Evolutionary conservation across 2,797 vertebrate genomes (phyloP).

Genomic region (Acipenser ruthenus): DNA sequence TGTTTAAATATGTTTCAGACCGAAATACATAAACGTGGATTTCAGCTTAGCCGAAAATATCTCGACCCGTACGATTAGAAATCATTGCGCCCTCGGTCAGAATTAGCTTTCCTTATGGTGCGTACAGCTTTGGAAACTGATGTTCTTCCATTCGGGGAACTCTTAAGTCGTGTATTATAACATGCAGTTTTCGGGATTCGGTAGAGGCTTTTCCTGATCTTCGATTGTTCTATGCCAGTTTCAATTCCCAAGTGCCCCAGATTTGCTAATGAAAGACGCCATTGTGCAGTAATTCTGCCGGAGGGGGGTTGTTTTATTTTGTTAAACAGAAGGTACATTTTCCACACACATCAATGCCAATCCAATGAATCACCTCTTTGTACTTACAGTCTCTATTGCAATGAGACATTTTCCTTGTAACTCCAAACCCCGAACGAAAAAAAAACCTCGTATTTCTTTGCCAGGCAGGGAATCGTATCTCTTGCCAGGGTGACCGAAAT

Average conservation of each 20-base stretch:
- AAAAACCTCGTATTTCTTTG: neutral
- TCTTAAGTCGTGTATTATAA: conserved; percentile 34
- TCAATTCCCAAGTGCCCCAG: conserved; percentile 59
- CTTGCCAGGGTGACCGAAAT: conserved; percentile 11
- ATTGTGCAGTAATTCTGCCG: conserved; percentile 70
- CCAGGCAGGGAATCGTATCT: neutral
- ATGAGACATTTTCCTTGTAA: conserved; percentile 18
- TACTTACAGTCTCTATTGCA: conserved; percentile 25
- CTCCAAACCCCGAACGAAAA: neutral
- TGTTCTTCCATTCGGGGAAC: conserved; percentile 28
- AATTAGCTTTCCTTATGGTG: conserved; percentile 44
- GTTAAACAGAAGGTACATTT: conserved; percentile 52
- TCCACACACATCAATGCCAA: conserved; percentile 45
- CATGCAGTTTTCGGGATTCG: conserved; percentile 30
- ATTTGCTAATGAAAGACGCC: conserved; percentile 68
- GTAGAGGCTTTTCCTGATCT: conserved; percentile 15
- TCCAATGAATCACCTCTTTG: conserved; percentile 41
- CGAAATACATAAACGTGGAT: conserved; percentile 14
- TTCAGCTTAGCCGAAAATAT: conserved; percentile 14
- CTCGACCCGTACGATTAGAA: conserved; percentile 31
- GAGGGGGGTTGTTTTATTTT: conserved; percentile 41
- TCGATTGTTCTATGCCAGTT: conserved; percentile 36
- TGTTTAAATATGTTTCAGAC: conserved; percentile 14
- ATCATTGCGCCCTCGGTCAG: conserved; percentile 38
- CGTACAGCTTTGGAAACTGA: conserved; percentile 26